Percentiles rank a stretch among this genome's conserved stretches.
These are phyloP conservation scores for Lutjanus campechanus DNA, from an alignment of 2,797 vertebrate genomes.

Conservation along the genomic window DNA sequence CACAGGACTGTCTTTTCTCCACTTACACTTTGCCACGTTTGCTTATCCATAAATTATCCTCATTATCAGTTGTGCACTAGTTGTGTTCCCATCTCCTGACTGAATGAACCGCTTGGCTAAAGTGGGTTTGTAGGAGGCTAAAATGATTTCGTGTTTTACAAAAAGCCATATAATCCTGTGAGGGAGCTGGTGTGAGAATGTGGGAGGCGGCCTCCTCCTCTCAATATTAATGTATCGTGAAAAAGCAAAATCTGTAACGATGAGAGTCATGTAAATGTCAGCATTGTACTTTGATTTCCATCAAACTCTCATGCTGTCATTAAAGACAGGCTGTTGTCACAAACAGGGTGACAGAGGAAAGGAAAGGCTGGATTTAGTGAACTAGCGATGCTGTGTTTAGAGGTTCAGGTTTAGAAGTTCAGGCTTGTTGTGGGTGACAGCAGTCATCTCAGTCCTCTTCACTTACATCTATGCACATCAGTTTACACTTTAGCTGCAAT, in stretches of 20 bases:
- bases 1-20: not conserved
- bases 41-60: not conserved
- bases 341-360: not conserved
- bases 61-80: not conserved
- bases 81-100: constrained; percentile 3
- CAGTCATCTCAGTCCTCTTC: constrained; percentile 10
- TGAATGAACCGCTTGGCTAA: not conserved
- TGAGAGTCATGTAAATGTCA: constrained; percentile 23
- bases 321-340: not conserved
- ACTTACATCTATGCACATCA: constrained; percentile 51
- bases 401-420: constrained; percentile 15
- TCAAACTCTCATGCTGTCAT: not conserved
- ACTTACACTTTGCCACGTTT: not conserved
- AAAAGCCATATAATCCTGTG: constrained; percentile 72
- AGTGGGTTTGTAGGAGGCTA: constrained; percentile 22
- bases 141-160: constrained; percentile 41
- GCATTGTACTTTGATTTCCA: constrained; percentile 22
- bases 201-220: constrained; percentile 40
- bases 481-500: constrained; percentile 21
- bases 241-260: constrained; percentile 14
- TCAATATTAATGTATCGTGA: constrained; percentile 28
- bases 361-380: not conserved
- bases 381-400: not conserved
- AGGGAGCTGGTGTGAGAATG: constrained; percentile 39
- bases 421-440: constrained; percentile 26